Evolutionary conservation across 2,113 vertebrate species (phyloP).

Genomic region (Corythaeola cristata): DNA sequence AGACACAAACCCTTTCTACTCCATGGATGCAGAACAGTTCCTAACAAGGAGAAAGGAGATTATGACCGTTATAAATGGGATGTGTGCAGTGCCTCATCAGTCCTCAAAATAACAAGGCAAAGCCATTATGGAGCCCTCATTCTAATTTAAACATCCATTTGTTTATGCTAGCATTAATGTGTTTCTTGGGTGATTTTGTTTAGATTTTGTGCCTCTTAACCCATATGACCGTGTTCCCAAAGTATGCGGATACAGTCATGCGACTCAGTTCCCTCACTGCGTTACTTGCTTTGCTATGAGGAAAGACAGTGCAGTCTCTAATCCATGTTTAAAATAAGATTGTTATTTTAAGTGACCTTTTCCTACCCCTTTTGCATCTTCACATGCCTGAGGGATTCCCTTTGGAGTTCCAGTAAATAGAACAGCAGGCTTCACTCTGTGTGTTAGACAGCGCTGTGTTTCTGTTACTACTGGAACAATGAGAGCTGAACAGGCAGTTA

Average conservation of each 20-base stretch:
- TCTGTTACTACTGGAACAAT: not conserved
- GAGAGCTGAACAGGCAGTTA: not conserved
- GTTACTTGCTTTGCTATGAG: not conserved
- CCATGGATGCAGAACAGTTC: constrained; percentile 71
- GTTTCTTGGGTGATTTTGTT: constrained; percentile 62
- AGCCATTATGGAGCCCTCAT: constrained; percentile 66
- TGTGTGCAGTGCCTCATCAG: constrained; percentile 60
- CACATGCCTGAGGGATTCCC: constrained; percentile 63
- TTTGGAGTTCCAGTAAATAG: constrained; percentile 25
- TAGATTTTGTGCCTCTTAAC: constrained; percentile 13
- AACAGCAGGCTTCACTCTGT: not conserved
- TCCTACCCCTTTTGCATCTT: not conserved
- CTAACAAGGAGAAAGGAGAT: constrained; percentile 81
- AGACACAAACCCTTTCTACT: constrained; percentile 46
- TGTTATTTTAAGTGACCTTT: constrained; percentile 42
- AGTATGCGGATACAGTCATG: not conserved
- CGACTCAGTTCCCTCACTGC: not conserved
- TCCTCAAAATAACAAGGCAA: constrained; percentile 53
- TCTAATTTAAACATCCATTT: constrained; percentile 64
- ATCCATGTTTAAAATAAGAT: constrained; percentile 40
- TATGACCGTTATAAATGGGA: not conserved
- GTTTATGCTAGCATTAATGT: constrained; percentile 4
- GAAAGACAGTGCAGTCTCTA: not conserved
- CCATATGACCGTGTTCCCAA: not conserved
- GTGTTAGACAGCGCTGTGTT: not conserved